Base-by-base conservation (phyloP, 2,797 vertebrate species). In the Parauchenoglanis punctatus region DNA sequence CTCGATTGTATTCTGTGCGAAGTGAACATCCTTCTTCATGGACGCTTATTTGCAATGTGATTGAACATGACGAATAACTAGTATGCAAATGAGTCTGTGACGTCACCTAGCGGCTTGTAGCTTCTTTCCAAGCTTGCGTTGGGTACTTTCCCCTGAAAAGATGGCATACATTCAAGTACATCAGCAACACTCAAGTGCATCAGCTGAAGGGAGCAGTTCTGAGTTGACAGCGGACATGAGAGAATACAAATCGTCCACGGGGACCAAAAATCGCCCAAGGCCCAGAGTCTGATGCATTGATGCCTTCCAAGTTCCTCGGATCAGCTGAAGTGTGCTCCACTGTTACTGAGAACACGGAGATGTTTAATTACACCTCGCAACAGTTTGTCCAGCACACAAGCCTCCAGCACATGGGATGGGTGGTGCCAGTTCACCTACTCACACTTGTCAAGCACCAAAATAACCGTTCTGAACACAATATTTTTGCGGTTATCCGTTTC, bases 401-500 rank as follows among this genome's bases (percentile, higher is more conserved):
- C 56, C 56, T 81, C 25, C 35, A 81, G 78, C 78, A n/a, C 58
- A n/a, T n/a, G 17, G 10, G 25, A 6, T 49, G 59, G 56, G 61
- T 46, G 78, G 59, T 65, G 81, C 10, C 59, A 6, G 46, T 49
- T 5, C 5, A 49, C 46, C 46, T 8, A 10, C 44, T 67, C 44
- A 49, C 25, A 82, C 61, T 13, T 28, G 6, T 6, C 61, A 28
- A 28, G 44, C n/a, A 12, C 31, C 67, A 59, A 23, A 3, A 28
- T n/a, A 52, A 17, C 13, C 5, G 4, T 54, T 17, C 15, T 1
- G 4, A 76, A 35, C 28, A 10, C 15, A 20, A 56, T 23, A 28
- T 44, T 28, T 4, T 5, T 46, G 23, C 0, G 4, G 7, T 10
- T 72, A 3, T 59, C 2, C 0, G 13, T 2, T 73, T 94, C 97